Evolutionary conservation across 2,888 invertebrate genomes (phyloP).

Genomic region (Andricus quercusramuli): DNA sequence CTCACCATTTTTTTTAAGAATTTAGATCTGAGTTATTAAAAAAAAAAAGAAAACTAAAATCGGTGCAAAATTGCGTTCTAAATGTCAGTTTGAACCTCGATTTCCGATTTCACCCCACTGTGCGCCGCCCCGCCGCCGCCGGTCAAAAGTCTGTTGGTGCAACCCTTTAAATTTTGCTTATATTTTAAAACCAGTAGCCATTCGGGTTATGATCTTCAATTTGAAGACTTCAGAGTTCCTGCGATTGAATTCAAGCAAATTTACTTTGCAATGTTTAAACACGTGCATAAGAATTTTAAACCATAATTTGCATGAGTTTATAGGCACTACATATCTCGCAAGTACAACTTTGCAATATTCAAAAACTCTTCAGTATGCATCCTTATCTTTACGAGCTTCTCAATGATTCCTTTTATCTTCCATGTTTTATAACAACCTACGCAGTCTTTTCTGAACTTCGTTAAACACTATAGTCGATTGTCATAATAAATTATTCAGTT

Average conservation of each 20-base stretch:
- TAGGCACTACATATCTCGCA: constrained; percentile 19
- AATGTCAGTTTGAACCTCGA: no score
- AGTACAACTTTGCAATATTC: constrained; percentile 26
- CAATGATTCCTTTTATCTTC: constrained; percentile 36
- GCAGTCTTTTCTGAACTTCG: constrained; percentile 17
- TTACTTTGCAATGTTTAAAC: background rate
- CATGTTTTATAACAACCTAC: constrained; percentile 12
- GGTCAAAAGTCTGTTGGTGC: no score
- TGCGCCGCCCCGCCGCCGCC: no score
- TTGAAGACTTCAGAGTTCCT: background rate
- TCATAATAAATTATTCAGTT: constrained; percentile 18
- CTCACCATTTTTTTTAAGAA: no score
- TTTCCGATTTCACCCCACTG: no score
- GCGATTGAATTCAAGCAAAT: background rate
- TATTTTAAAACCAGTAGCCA: background rate
- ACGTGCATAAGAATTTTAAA: background rate
- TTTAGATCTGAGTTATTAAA: no score
- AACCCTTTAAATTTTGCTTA: background rate
- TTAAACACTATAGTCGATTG: constrained; percentile 17
- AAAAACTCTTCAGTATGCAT: constrained; percentile 9
- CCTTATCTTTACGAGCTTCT: constrained; percentile 40
- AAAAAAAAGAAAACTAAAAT: no score
- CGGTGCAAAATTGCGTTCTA: no score
- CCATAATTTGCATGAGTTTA: constrained; percentile 27
- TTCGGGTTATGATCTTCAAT: background rate